Base-by-base conservation (phyloP, 2,797 vertebrate species). In the Darevskia mixta region DNA sequence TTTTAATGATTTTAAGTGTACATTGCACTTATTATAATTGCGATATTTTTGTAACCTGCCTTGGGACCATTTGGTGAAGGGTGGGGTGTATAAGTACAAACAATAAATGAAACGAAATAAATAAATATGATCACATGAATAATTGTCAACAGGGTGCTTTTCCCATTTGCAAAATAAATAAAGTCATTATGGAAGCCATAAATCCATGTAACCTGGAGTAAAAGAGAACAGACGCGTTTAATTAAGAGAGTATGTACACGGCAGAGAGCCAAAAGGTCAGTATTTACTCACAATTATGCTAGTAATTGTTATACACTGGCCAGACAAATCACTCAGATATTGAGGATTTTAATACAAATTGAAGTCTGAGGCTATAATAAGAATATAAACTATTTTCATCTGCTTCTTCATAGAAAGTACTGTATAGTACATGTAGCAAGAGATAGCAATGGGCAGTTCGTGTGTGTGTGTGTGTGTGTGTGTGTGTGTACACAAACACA, bases 141-240 rank as follows among this genome's bases (percentile, higher is more conserved):
- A 49, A 61, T 32, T 72, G n/a, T n/a, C 32, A 72, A 66, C 25
- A 17, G 88, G 61, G 1, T 61, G 72, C 0, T 83, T 81, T 77
- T 85, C 76, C 73, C 64, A 13, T 78, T 43, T 83, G 64, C 79
- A 91, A 76, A 77, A n/a, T 71, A 77, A 89, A 69, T 82, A 83
- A 83, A 86, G 61, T 5, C 72, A 92, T 43, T 49, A 49, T 5
- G 77, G 93, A 90, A 3, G 73, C 27, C 79, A 79, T 41, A 91
- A 94, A 92, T 79, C 27, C 69, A 86, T 83, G 41, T 25, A 85
- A 86, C 66, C n/a, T 83, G 64, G 78, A 89, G 78, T 67, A 72
- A 78, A 79, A 88, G 91, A 78, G 72, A 9, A 38, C n/a, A 7
- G 86, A 88, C n/a, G 81, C 1, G 85, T 67, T 90, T 88, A 92